Percentiles rank a stretch among this genome's conserved stretches.
Evolutionary conservation across 2,113 vertebrate species (phyloP).

Genomic region (Aldabrachelys gigantea): DNA sequence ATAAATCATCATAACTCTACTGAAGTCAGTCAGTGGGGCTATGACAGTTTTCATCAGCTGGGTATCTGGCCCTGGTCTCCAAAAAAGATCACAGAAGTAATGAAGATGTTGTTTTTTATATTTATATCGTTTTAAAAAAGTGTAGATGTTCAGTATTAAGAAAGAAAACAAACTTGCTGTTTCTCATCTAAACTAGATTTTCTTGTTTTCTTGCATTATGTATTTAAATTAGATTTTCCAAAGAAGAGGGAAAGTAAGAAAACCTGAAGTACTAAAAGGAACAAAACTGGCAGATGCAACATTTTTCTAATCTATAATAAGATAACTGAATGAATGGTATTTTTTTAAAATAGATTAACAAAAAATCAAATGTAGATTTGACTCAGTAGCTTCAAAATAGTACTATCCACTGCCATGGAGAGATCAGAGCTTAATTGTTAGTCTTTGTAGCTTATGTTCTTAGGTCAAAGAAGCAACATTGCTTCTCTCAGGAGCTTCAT

Average conservation of each 20-base stretch:
- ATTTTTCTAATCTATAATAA: neutral
- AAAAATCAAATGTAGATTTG: neutral
- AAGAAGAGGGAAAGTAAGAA: neutral
- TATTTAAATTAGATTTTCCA: neutral
- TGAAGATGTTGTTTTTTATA: neutral
- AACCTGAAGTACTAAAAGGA: neutral
- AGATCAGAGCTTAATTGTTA: neutral
- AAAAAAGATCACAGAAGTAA: neutral
- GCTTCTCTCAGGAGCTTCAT: neutral
- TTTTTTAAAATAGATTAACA: neutral
- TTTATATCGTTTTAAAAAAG: neutral
- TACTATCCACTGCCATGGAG: neutral
- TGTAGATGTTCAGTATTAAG: neutral
- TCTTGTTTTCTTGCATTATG: neutral
- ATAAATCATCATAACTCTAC: neutral
- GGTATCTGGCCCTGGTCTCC: neutral
- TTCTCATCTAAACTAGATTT: neutral
- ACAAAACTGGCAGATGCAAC: neutral
- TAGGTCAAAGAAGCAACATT: neutral
- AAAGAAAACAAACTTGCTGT: neutral
- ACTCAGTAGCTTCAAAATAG: neutral
- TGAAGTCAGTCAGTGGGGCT: constrained; percentile 28
- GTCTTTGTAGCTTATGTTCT: neutral
- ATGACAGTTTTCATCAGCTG: constrained; percentile 21
- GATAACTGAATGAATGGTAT: neutral